These are phyloP conservation scores for Emydura subglobosa DNA, from an alignment of 2,113 vertebrate genomes.

Conservation along the genomic window DNA sequence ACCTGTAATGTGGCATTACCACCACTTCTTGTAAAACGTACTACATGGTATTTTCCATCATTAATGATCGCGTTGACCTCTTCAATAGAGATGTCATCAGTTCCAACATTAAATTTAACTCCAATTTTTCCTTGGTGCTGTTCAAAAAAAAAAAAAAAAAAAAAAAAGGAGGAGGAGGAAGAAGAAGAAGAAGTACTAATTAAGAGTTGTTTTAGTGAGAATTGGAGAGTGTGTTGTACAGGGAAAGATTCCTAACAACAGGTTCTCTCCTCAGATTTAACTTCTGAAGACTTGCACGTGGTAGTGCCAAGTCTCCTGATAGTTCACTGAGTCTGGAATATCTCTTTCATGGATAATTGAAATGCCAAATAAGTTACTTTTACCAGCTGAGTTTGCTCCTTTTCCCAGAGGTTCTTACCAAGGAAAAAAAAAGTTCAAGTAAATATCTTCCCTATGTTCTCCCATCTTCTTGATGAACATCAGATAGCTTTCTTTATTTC, in stretches of 20 bases:
- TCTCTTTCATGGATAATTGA: constrained; percentile 61
- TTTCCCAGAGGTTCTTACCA: constrained; percentile 7
- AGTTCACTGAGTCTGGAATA: background rate
- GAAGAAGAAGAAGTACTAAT: constrained; percentile 48
- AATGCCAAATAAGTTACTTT: constrained; percentile 52
- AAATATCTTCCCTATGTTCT: background rate
- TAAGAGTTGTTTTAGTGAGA: constrained; percentile 42
- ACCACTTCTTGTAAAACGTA: constrained; percentile 97
- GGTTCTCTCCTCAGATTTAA: constrained; percentile 31
- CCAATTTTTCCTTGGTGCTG: constrained; percentile 97
- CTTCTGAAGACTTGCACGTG: constrained; percentile 31
- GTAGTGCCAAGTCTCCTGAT: constrained; percentile 50
- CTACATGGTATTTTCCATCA: constrained; percentile 98
- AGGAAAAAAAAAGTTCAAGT: background rate
- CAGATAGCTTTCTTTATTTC: background rate
- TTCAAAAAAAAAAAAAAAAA: constrained; percentile 33
- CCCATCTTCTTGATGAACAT: background rate
- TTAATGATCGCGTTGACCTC: constrained; percentile 98
- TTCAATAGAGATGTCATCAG: constrained; percentile 98
- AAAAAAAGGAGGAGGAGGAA: background rate
- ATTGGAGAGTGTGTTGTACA: background rate
- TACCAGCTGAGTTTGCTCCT: constrained; percentile 8
- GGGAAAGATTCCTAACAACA: constrained; percentile 12
- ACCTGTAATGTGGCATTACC: constrained; percentile 99
- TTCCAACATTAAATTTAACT: constrained; percentile 98